Evolutionary conservation across 1,140 invertebrate genomes (phyloP), one percentile per base, ranked within the genome.

Genomic region (Adoxophyes honmai): DNA sequence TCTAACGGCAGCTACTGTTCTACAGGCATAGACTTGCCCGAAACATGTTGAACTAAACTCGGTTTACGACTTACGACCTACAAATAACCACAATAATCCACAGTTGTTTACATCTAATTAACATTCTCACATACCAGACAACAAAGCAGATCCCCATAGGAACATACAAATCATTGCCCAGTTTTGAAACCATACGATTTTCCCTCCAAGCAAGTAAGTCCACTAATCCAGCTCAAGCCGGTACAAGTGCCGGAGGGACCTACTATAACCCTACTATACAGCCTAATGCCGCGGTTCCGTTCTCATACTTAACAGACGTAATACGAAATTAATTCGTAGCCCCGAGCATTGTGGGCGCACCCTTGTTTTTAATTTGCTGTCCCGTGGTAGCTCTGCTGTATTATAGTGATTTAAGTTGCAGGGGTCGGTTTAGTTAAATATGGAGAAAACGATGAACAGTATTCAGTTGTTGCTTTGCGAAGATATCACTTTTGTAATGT

Each of bases 221-320:
- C 42, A 9, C 14, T 35, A 53, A 53, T 53, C 34, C 34, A 39
- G 42, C 18, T 35, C 78, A 86, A 83, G 81, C 80, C 78, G 36
- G 63, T 52, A 64, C 74, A 77, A 85, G 76, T 82, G 76, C 61
- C 74, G 73, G 58, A 66, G 78, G 78, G 81, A 77, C 58, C 70
- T 75, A 79, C 75, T 78, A 84, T n/a, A n/a, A n/a, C n/a, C n/a
- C n/a, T n/a, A 81, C 75, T 73, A 73, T 76, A 74, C 72, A 68
- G 70, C 66, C 66, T 70, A 71, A 73, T 70, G 52, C 66, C 64
- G 64, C 37, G 60, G 68, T 58, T 72, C 70, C 68, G 63, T 64
- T 68, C 67, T 66, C 67, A 76, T 71, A 72, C 73, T 78, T 76
- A 74, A 60, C 62, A 70, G 68, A 57, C 59, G 67, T 78, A 78